Evolutionary conservation across 1,140 invertebrate genomes (phyloP).

Genomic region (Leptinotarsa undecemlineata): DNA sequence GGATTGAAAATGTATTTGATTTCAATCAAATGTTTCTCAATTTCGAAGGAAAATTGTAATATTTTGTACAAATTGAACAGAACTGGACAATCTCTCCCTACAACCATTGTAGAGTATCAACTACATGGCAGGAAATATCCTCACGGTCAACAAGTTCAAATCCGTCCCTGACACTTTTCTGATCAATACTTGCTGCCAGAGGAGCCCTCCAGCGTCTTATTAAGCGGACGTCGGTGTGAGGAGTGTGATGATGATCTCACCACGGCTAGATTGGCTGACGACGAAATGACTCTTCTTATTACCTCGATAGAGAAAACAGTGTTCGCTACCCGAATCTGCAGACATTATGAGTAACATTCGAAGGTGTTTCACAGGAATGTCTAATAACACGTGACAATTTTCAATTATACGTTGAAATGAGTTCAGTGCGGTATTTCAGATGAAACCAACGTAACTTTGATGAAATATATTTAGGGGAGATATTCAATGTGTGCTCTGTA

Average conservation of each 20-base stretch:
- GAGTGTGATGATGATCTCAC: slow-evolving; percentile 40
- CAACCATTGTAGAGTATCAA: too few species aligned
- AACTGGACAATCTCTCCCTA: too few species aligned
- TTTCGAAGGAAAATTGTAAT: too few species aligned
- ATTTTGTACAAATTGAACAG: too few species aligned
- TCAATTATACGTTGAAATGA: not conserved
- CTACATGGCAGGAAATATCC: too few species aligned
- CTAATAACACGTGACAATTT: not conserved
- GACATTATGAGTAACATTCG: not conserved
- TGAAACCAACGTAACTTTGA: too few species aligned
- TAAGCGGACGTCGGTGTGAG: slow-evolving; percentile 38
- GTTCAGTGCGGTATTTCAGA: not conserved
- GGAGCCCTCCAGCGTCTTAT: slow-evolving; percentile 43
- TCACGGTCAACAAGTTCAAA: not conserved
- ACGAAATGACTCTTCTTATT: slow-evolving; percentile 36
- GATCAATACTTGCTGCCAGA: slow-evolving; percentile 32
- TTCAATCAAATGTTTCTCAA: too few species aligned
- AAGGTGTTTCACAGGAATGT: not conserved
- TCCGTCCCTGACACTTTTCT: slow-evolving; percentile 14
- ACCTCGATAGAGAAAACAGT: slow-evolving; percentile 30
- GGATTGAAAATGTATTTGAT: too few species aligned
- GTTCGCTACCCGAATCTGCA: not conserved
- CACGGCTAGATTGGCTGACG: slow-evolving; percentile 36
- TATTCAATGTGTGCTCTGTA: too few species aligned
- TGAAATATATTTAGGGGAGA: too few species aligned